These are phyloP conservation scores for Tichodroma muraria DNA, from an alignment of 2,113 vertebrate genomes.

Conservation along the genomic window DNA sequence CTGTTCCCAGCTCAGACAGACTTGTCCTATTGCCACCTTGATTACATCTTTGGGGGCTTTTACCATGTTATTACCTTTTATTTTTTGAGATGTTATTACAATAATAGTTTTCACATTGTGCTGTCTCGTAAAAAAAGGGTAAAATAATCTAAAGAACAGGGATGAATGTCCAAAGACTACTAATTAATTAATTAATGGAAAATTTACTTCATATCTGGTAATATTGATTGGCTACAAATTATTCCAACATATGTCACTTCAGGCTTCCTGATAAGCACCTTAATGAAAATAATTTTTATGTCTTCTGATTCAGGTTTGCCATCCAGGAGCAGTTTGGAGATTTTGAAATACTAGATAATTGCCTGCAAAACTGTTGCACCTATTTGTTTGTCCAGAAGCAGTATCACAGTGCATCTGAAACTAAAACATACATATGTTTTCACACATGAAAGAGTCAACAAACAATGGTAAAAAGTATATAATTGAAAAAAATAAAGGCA, in stretches of 20 bases:
- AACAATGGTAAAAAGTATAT: not conserved
- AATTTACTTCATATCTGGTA: not conserved
- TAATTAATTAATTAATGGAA: not conserved
- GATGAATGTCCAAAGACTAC: not conserved
- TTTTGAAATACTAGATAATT: not conserved
- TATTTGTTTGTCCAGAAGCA: not conserved
- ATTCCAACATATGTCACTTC: not conserved
- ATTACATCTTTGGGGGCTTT: not conserved
- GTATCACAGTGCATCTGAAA: not conserved
- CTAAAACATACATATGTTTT: not conserved
- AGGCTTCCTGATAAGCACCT: not conserved
- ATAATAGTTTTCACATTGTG: not conserved
- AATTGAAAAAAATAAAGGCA: not conserved
- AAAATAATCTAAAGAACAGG: not conserved
- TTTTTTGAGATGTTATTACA: not conserved
- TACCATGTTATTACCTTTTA: not conserved
- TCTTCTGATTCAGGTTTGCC: not conserved
- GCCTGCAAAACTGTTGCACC: not conserved
- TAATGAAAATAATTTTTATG: not conserved
- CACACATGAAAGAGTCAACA: not conserved
- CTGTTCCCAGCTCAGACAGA: not conserved
- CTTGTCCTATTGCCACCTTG: not conserved
- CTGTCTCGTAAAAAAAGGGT: not conserved
- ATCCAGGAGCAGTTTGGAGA: not conserved
- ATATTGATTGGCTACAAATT: not conserved